Percentiles rank a stretch among this genome's conserved stretches.
phyloP scores from a whole-genome alignment of 2,797 vertebrate species.

The Arctocebus calabarensis region DNA sequence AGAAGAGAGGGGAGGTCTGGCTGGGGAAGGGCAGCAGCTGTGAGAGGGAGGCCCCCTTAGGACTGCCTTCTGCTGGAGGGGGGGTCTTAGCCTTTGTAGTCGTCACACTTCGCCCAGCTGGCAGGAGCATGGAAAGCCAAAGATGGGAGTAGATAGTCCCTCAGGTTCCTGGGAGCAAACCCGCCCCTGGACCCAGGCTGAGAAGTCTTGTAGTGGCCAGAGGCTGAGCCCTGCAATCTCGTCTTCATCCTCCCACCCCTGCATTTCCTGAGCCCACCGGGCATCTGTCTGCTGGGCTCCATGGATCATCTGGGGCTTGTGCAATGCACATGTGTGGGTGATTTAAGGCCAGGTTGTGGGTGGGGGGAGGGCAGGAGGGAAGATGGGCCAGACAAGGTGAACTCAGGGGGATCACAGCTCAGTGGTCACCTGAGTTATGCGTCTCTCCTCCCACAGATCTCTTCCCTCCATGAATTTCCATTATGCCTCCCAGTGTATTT shows the following conservation, averaged over 20 bases:
- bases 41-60: too few relatives aligned
- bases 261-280: not conserved
- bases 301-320: slow-evolving; percentile 17
- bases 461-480: slow-evolving; percentile 47
- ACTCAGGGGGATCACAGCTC: slow-evolving; percentile 59
- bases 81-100: not conserved
- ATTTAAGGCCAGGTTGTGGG: slow-evolving; percentile 21
- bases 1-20: not conserved
- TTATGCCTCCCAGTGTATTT: slow-evolving; percentile 28
- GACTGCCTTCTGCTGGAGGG: not conserved
- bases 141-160: not conserved
- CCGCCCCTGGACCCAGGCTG: rapidly evolving
- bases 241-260: not conserved
- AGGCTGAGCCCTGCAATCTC: not conserved
- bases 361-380: not conserved
- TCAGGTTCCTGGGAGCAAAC: too few relatives aligned
- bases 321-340: not conserved
- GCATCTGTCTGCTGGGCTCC: not conserved
- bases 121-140: not conserved
- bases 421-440: slow-evolving; percentile 74
- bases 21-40: not conserved
- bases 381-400: slow-evolving; percentile 57
- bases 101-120: not conserved
- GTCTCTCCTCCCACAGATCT: slow-evolving; percentile 49
- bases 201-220: rapidly evolving